phyloP scores from a whole-genome alignment of 2,113 vertebrate species.

The Synodontis membranacea region DNA sequence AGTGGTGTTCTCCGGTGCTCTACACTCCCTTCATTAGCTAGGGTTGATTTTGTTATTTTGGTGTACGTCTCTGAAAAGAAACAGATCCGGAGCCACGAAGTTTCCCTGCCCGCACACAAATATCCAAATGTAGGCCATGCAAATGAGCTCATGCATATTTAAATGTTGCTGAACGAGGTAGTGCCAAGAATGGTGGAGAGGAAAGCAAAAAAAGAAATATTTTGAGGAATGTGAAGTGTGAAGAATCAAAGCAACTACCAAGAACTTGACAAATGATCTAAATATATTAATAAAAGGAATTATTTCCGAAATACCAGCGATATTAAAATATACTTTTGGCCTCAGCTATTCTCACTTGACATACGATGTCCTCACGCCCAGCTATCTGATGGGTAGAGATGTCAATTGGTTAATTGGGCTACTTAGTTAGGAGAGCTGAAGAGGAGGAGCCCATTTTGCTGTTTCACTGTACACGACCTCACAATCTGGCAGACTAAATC shows the following conservation, averaged over 20 bases:
- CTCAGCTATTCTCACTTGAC: background rate
- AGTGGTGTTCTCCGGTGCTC: background rate
- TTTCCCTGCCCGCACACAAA: background rate
- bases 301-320: background rate
- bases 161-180: background rate
- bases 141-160: background rate
- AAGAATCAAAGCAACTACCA: background rate
- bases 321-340: slow-evolving; percentile 7
- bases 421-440: background rate
- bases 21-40: background rate
- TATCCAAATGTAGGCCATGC: background rate
- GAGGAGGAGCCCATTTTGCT: background rate
- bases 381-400: background rate
- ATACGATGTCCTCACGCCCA: background rate
- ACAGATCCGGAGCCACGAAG: no score
- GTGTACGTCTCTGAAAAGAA: no score
- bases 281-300: background rate
- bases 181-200: background rate
- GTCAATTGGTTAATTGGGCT: background rate
- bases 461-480: background rate
- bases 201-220: background rate
- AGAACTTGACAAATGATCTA: no score
- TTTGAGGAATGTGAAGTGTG: background rate
- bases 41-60: no score
- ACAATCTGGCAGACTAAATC: background rate